These are phyloP conservation scores for Gouania willdenowi DNA, from an alignment of 2,797 vertebrate species.

Conservation along the genomic window DNA sequence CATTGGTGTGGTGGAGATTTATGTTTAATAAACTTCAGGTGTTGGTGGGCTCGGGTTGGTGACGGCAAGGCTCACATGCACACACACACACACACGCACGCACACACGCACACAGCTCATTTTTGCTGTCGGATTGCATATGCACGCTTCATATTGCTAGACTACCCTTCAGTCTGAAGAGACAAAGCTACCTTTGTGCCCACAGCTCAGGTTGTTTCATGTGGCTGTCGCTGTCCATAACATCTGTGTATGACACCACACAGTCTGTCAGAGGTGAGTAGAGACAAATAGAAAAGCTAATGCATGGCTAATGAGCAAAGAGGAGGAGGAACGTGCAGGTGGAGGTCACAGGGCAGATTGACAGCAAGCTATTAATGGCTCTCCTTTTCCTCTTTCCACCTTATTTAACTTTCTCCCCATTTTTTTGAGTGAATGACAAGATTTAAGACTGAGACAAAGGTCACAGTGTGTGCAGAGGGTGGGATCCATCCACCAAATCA, in stretches of 20 bases:
- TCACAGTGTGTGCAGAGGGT: constrained; percentile 26
- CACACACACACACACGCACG: constrained; percentile 1
- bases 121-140: constrained; percentile 64
- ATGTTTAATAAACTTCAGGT: constrained; percentile 83
- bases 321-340: constrained; percentile 49
- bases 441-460: constrained; percentile 37
- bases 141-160: constrained; percentile 53
- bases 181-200: constrained; percentile 76
- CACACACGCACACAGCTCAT: constrained; percentile 15
- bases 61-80: constrained; percentile 7
- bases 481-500: neutral
- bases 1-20: constrained; percentile 67
- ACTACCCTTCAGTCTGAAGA: constrained; percentile 49
- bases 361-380: constrained; percentile 56
- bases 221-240: constrained; percentile 17
- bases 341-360: constrained; percentile 54
- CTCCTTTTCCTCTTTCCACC: constrained; percentile 6
- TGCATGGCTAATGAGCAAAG: constrained; percentile 65
- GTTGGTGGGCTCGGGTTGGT: constrained; percentile 54
- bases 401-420: constrained; percentile 24
- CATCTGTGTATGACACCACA: constrained; percentile 42
- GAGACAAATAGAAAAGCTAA: constrained; percentile 67
- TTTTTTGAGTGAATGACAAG: constrained; percentile 35
- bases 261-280: constrained; percentile 45
- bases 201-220: constrained; percentile 26